A percentile compares a stretch with the other conserved stretches of the same genome.
These are phyloP conservation scores for Nyctalus aviator DNA, from an alignment of 2,797 vertebrate species.

Conservation along the genomic window DNA sequence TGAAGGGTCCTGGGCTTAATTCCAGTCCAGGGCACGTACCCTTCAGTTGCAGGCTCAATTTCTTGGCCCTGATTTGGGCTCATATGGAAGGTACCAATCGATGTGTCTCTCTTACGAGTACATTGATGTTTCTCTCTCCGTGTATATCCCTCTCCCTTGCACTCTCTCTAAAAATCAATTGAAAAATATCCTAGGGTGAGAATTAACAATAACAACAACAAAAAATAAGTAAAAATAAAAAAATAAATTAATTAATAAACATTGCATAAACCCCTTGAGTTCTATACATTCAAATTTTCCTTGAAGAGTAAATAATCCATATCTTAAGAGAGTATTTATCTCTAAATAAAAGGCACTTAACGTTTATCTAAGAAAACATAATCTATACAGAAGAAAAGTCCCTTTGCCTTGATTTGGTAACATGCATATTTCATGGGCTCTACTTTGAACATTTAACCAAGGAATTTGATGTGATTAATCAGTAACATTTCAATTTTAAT, in stretches of 20 bases:
- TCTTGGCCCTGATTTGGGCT: too few species aligned
- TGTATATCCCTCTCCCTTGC: too few species aligned
- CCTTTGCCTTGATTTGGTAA: slow-evolving; percentile 63
- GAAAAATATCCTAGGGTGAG: too few species aligned
- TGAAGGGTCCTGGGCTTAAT: too few species aligned
- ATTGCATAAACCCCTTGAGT: background rate
- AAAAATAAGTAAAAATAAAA: background rate
- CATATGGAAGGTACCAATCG: too few species aligned
- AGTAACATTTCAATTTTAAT: slow-evolving; percentile 80
- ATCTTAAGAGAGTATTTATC: slow-evolving; percentile 38
- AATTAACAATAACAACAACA: too few species aligned
- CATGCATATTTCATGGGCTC: slow-evolving; percentile 76
- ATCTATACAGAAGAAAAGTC: slow-evolving; percentile 2
- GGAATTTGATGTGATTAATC: slow-evolving; percentile 72
- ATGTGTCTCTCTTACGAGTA: too few species aligned
- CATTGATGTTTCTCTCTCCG: too few species aligned
- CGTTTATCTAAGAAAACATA: slow-evolving; percentile 59
- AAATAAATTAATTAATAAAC: background rate
- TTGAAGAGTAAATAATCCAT: background rate
- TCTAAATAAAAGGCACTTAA: slow-evolving; percentile 56
- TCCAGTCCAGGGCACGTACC: too few species aligned
- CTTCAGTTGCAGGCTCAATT: too few species aligned
- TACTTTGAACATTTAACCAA: slow-evolving; percentile 76
- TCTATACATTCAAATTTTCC: background rate
- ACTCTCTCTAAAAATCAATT: too few species aligned